These are phyloP conservation scores for Drosophila ficusphila DNA, from an alignment of 1,140 invertebrate genomes.

Conservation along the genomic window DNA sequence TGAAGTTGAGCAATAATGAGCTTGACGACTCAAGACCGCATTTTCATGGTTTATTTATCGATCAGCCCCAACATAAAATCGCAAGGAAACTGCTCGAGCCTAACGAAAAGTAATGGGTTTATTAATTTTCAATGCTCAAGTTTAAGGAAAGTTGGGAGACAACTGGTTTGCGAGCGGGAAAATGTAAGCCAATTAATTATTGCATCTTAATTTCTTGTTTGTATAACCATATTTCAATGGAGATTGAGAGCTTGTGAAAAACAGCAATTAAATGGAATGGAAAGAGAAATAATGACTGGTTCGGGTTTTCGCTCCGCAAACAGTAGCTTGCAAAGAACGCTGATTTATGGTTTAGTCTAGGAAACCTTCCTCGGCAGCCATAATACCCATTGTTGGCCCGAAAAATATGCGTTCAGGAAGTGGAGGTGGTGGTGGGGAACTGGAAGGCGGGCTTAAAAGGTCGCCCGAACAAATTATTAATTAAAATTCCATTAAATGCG, in stretches of 20 bases:
- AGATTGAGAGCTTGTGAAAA: neutral
- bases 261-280: constrained; percentile 9
- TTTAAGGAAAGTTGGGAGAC: constrained; percentile 24
- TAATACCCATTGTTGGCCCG: constrained; percentile 8
- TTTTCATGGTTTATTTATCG: constrained; percentile 19
- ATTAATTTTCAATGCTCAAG: constrained; percentile 23
- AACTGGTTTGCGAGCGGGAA: constrained; percentile 25
- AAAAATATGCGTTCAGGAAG: neutral
- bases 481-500: constrained; percentile 74
- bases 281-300: neutral
- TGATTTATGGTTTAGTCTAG: neutral
- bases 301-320: neutral
- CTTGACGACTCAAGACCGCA: constrained; percentile 13
- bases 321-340: constrained; percentile 1
- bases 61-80: neutral
- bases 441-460: constrained; percentile 46
- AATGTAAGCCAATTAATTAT: constrained; percentile 39
- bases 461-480: constrained; percentile 64
- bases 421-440: constrained; percentile 1
- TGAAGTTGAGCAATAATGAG: constrained; percentile 21
- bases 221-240: constrained; percentile 2
- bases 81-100: neutral
- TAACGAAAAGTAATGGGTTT: constrained; percentile 33
- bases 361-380: neutral
- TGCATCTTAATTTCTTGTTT: constrained; percentile 11